Evolutionary conservation across 2,113 vertebrate species (phyloP), one percentile per base, ranked within the genome.

Genomic region (Turnix velox): DNA sequence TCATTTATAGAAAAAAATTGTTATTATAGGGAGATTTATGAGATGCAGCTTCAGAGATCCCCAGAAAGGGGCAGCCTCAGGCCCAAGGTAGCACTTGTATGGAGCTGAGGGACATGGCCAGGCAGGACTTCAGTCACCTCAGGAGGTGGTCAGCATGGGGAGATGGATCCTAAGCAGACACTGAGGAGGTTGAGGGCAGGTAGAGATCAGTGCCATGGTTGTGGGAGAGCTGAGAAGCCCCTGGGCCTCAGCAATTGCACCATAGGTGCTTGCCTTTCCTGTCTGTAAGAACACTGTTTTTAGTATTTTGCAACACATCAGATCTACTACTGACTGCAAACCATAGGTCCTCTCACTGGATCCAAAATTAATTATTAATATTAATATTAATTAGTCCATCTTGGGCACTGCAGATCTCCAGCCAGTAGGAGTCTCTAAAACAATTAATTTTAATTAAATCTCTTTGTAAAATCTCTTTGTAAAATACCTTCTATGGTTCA

Each of bases 61-160:
- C 19, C 24, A 77, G 37, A 10, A 63, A 58, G 24, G 23, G 7
- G 7, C 1, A 3, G 9, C 35, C 24, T 28, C 39, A 54, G 55
- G 43, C 8, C 25, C 10, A 12, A 12, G 52, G 25, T 0, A 0
- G 59, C 19, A 9, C 42, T 8, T 6, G 7, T 11, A 23, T 52
- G 17, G 27, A 51, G 2, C 11, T 2, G 18, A 39, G 49, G 20
- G 40, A 10, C 18, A 2, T 1, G 7, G 42, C 24, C 3, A 1
- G 23, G 33, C 31, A 7, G 5, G 31, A 12, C 54, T 33, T n/a
- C 8, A 11, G 35, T 39, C 23, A 59, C 58, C 58, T 37, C 17
- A 6, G 58, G 35, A 61, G 58, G 35, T 6, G 17, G 58, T 24
- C 25, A 27, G 57, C 16, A 5, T 27, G 10, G 24, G 55, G 35